Base-by-base conservation (phyloP, 2,888 invertebrate genomes). In the Subacronicta megacephala region DNA sequence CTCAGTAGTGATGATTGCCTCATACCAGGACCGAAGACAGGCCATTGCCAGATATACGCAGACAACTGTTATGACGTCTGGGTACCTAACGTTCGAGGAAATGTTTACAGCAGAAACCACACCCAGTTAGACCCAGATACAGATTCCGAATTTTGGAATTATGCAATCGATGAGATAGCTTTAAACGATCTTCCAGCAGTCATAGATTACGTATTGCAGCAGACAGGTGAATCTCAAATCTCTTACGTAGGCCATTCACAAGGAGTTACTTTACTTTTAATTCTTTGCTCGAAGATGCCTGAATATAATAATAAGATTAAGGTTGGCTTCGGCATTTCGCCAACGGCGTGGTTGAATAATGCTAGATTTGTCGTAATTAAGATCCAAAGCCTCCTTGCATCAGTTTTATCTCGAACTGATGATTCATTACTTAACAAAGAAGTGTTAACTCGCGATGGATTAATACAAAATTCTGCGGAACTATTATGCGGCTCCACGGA, bases 31-130 rank as follows among this genome's bases (percentile, higher is more conserved):
- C 95, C 92, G 12, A 89, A 94, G 49, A 94, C 95, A 69, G 95
- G 87, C 81, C 84, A 81, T n/a, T 96, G 86, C 77, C 96, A 93
- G 89, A 88, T 95, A 74, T 94, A 96, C 42, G 90, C 95, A 0
- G 95, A 95, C 67, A 81, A 85, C 13, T 96, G 96, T 12, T 96
- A 95, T 67, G 96, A 96, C 72, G 95, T 96, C 3, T 98, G 97
- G 97, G 72, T 97, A 59, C 97, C 96, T 3, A 98, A 98, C 85
- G 94, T 95, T 12, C 90, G 97, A 58, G 97, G 97, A 10, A 97
- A 97, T 82, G 94, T 93, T 0, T 95, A 95, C 78, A 93, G 95
- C 5, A 86, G 89, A 42, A 57, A 60, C 6, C 96, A 96, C 72
- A 72, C 76, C 0, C 80, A 78, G 0, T 57, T 64, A 5, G 31